Base-by-base conservation (phyloP, 1,140 invertebrate species). In the Ostrea denselamellosa region DNA sequence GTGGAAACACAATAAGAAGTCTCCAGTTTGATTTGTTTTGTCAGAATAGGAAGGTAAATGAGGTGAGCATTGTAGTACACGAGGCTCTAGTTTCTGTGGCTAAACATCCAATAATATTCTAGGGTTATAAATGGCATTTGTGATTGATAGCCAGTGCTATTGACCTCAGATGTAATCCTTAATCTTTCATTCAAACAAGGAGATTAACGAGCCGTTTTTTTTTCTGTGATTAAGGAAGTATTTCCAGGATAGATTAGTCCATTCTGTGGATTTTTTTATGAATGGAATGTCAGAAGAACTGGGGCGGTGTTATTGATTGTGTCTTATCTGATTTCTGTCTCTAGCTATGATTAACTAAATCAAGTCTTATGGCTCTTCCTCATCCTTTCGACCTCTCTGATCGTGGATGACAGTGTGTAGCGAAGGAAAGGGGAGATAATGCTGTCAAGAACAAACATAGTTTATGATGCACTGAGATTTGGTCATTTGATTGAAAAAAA, bases 121-220 rank as follows among this genome's bases (percentile, higher is more conserved):
- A 10, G 10, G 68, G 28, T 77, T 34, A 77, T 77, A 22, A 10
- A 14, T 77, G 68, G 25, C 68, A 77, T 22, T 12, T 28, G 22
- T 77, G 68, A 77, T 77, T 77, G 25, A 77, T 10, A 10, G 68
- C 68, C 14, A 34, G 68, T 25, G 12, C 14, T 77, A 25, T 34
- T 77, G 22, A 77, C 68, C 68, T 34, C 25, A 10, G 14, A 77
- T 14, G 5, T 77, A 44, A 77, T 77, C 68, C 28, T 9, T 25
- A 22, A 77, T 77, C 68, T 77, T 28, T 77, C 68, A 77, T 77
- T 77, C 68, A 25, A 28, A 44, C 68, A 77, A 77, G 28, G 68
- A 77, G 68, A 77, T 77, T 77, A 77, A 77, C 25, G 68, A 77
- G 28, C 25, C 25, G n/a, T n/a, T 28, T 34, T 62, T 62, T 77